Percentiles rank a stretch among this genome's conserved stretches.
phyloP scores from a whole-genome alignment of 2,888 invertebrate genomes.

The Mycalesis mineus region DNA sequence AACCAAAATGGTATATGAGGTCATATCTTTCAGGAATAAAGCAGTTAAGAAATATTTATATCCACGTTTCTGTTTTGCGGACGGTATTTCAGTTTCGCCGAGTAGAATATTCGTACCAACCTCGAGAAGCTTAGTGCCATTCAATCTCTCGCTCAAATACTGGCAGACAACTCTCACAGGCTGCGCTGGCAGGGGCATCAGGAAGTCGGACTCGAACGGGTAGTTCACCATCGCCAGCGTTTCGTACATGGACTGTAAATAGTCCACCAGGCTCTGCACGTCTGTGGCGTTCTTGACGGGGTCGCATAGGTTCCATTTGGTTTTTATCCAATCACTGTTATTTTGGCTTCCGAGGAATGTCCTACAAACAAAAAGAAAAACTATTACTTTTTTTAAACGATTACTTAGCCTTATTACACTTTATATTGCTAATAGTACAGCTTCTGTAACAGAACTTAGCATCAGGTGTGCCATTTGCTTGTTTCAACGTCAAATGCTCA shows the following conservation, averaged over 20 bases:
- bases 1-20: too few species aligned
- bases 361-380: slow-evolving; percentile 43
- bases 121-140: slow-evolving; percentile 74
- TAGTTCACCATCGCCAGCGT: slow-evolving; percentile 97
- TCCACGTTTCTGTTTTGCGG: too few species aligned
- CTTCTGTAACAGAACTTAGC: too few species aligned
- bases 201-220: slow-evolving; percentile 91
- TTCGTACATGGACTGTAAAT: slow-evolving; percentile 84
- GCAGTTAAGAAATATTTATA: too few species aligned
- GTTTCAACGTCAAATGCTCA: too few species aligned
- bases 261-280: slow-evolving; percentile 78
- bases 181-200: slow-evolving; percentile 89
- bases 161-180: slow-evolving; percentile 85
- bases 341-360: slow-evolving; percentile 75
- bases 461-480: too few species aligned
- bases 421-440: too few species aligned
- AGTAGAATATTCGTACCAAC: slow-evolving; percentile 32
- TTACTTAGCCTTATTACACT: too few species aligned
- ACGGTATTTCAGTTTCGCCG: too few species aligned
- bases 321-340: slow-evolving; percentile 83
- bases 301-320: slow-evolving; percentile 86
- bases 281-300: slow-evolving; percentile 77
- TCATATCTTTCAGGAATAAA: too few species aligned
- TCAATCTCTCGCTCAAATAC: slow-evolving; percentile 64
- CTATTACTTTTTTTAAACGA: too few species aligned